These are phyloP conservation scores for Ochropacha duplaris DNA, from an alignment of 2,888 invertebrate species.

Conservation along the genomic window DNA sequence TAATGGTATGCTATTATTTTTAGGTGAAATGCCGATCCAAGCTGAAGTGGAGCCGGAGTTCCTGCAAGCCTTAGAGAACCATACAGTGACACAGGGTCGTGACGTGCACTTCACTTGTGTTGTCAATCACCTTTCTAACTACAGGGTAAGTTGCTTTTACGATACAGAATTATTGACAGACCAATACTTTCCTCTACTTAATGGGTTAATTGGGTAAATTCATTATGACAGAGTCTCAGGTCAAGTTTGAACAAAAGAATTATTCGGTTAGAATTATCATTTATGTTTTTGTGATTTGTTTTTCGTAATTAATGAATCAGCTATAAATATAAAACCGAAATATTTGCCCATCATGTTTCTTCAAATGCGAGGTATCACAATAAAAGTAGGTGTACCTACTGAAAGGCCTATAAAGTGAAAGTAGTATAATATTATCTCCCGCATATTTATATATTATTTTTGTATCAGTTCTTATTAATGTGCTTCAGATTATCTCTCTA, in stretches of 20 bases:
- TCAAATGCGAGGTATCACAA: not conserved
- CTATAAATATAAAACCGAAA: not conserved
- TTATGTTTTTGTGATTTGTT: not conserved
- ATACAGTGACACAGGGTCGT: constrained; percentile 93
- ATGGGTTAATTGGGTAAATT: no score
- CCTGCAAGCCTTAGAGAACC: constrained; percentile 92
- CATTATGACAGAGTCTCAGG: no score
- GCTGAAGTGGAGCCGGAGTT: constrained; percentile 89
- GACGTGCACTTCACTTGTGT: constrained; percentile 95
- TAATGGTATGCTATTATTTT: constrained; percentile 27
- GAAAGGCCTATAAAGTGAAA: not conserved
- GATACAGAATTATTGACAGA: not conserved
- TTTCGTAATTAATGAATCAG: not conserved
- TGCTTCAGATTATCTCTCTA: no score
- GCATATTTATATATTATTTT: no score
- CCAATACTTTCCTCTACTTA: no score
- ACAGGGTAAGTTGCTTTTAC: constrained; percentile 86
- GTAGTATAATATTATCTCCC: no score
- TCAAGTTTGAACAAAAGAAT: no score
- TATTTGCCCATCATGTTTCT: not conserved
- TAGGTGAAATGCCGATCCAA: constrained; percentile 88
- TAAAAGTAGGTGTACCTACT: not conserved
- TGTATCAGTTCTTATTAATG: no score
- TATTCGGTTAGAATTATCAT: no score
- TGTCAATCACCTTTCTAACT: constrained; percentile 93